Conservation (phyloP, 2,888 invertebrate genomes). For the Abrostola triplasia region DNA sequence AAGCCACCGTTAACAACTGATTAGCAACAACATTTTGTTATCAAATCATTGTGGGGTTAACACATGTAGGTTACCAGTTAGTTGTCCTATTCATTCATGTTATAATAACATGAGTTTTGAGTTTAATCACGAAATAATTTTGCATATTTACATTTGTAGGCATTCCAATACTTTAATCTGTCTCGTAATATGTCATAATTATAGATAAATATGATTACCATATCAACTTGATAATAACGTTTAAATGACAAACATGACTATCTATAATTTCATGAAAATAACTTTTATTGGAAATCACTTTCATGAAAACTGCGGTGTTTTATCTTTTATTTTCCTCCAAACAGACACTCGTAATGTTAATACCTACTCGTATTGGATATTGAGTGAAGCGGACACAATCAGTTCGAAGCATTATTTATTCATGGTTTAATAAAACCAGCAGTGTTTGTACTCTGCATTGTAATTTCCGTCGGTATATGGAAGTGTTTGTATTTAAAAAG, state of each 20-base stretch:
- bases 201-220: too few relatives aligned
- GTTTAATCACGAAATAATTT: background rate
- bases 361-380: constrained; percentile 1
- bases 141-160: background rate
- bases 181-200: too few relatives aligned
- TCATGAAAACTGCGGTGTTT: background rate
- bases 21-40: constrained; percentile 38
- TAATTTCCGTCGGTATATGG: constrained; percentile 40
- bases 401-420: constrained; percentile 12
- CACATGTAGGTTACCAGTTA: constrained; percentile 49
- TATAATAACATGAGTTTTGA: background rate
- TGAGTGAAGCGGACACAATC: constrained; percentile 9
- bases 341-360: constrained; percentile 5
- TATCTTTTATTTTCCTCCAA: constrained; percentile 3
- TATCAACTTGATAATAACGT: too few relatives aligned
- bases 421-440: constrained; percentile 6
- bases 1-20: constrained; percentile 27
- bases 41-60: constrained; percentile 39
- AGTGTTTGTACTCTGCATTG: constrained; percentile 21
- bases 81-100: constrained; percentile 23
- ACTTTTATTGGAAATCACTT: background rate
- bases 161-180: background rate
- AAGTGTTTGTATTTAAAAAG: too few relatives aligned
- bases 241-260: too few relatives aligned
- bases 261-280: too few relatives aligned